These are phyloP conservation scores for Macroteleia sp. DNA, from an alignment of 2,888 invertebrate species.

Conservation along the genomic window DNA sequence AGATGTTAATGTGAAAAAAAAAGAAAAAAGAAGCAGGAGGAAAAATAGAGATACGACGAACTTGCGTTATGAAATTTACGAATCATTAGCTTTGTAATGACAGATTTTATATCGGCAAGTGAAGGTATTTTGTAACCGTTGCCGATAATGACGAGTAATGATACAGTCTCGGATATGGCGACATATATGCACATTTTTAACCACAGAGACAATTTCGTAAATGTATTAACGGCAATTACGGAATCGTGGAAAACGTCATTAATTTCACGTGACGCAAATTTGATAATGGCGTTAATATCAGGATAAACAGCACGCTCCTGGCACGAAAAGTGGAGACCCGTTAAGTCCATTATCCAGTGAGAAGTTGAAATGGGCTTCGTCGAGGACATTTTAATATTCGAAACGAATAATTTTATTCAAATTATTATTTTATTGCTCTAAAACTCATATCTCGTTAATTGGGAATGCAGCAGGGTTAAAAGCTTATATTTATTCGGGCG, in stretches of 20 bases:
- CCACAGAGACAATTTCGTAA: constrained; percentile 37
- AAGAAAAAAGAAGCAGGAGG: constrained; percentile 10
- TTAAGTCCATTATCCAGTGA: constrained; percentile 17
- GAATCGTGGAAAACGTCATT: constrained; percentile 53
- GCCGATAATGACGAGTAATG: constrained; percentile 62
- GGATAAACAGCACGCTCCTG: constrained; percentile 23
- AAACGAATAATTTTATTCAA: too few species aligned
- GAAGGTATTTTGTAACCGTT: constrained; percentile 59
- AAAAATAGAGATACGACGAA: constrained; percentile 37
- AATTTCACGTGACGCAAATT: constrained; percentile 55
- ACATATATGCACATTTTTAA: constrained; percentile 47
- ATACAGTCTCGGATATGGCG: constrained; percentile 48
- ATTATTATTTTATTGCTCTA: too few species aligned
- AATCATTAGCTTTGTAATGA: constrained; percentile 64
- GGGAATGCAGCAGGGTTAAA: too few species aligned
- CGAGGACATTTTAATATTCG: background rate
- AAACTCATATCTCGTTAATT: too few species aligned
- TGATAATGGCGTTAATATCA: constrained; percentile 50
- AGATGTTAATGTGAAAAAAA: constrained; percentile 62
- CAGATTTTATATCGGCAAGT: constrained; percentile 63
- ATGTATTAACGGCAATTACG: constrained; percentile 47
- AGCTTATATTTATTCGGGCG: too few species aligned
- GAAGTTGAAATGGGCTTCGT: background rate
- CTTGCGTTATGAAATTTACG: constrained; percentile 62
- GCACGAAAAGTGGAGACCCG: constrained; percentile 30